Evolutionary conservation across 2,888 invertebrate genomes (phyloP).

Genomic region (Sphaeridia pumilis): DNA sequence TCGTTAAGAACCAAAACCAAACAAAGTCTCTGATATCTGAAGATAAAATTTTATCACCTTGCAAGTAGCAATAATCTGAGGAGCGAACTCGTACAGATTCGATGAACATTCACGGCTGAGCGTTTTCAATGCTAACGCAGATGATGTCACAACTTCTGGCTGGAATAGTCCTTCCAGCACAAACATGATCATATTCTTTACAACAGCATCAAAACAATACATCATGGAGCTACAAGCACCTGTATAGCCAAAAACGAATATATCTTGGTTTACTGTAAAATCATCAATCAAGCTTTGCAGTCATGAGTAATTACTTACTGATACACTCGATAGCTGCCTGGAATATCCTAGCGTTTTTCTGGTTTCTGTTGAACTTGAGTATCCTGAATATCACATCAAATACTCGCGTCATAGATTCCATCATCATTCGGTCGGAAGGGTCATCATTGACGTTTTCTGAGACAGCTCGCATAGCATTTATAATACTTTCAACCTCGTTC

Average conservation of each 20-base stretch:
- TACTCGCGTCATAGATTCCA: constrained; percentile 30
- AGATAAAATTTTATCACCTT: constrained; percentile 19
- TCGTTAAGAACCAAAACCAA: neutral
- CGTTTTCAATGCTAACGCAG: constrained; percentile 32
- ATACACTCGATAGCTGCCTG: constrained; percentile 34
- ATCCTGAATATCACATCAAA: constrained; percentile 30
- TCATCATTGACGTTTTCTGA: constrained; percentile 34
- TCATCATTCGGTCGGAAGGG: constrained; percentile 26
- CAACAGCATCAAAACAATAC: constrained; percentile 24
- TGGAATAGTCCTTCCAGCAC: constrained; percentile 31
- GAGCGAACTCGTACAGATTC: constrained; percentile 26
- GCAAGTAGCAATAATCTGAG: constrained; percentile 31
- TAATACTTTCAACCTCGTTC: constrained; percentile 29
- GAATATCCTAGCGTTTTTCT: constrained; percentile 25
- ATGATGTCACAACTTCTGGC: constrained; percentile 26
- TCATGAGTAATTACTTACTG: constrained; percentile 20
- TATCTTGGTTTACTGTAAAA: neutral
- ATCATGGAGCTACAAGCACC: constrained; percentile 33
- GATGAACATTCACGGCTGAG: constrained; percentile 30
- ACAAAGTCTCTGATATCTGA: neutral
- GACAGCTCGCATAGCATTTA: constrained; percentile 30
- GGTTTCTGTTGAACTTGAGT: constrained; percentile 27
- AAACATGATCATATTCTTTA: constrained; percentile 28
- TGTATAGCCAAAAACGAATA: no score
- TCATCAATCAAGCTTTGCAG: neutral